These are phyloP conservation scores for Shargacucullia verbasci DNA, from an alignment of 2,888 invertebrate genomes.

Conservation along the genomic window DNA sequence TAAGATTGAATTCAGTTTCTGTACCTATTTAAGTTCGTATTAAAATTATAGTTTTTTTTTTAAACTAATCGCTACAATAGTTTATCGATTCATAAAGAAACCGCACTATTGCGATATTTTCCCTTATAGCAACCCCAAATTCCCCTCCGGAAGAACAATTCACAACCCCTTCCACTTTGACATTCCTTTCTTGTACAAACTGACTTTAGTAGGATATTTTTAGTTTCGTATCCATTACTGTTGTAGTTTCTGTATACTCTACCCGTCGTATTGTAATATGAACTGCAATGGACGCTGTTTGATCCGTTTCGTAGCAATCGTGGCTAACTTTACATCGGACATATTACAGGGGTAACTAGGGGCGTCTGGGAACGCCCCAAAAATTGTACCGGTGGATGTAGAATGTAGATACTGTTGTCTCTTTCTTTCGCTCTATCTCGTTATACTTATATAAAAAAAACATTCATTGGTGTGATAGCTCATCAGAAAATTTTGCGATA, in stretches of 20 bases:
- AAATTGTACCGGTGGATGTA: conserved; percentile 58
- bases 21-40: too few relatives aligned
- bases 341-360: conserved; percentile 59
- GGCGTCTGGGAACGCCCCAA: conserved; percentile 76
- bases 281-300: conserved; percentile 38
- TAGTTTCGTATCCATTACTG: conserved; percentile 42
- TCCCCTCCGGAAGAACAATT: conserved; percentile 15
- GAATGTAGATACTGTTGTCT: conserved; percentile 69
- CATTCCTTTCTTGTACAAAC: conserved; percentile 12
- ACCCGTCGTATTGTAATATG: conserved; percentile 6
- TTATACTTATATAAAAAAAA: conserved; percentile 59
- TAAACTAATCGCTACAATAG: not conserved
- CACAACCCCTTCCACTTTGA: conserved; percentile 18
- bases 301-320: conserved; percentile 31
- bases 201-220: conserved; percentile 14
- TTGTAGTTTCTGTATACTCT: conserved; percentile 19
- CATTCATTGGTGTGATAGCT: conserved; percentile 67
- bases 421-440: conserved; percentile 72
- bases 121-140: conserved; percentile 33
- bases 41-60: not conserved
- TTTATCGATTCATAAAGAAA: conserved; percentile 35
- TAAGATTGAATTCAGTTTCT: too few relatives aligned
- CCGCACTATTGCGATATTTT: conserved; percentile 27
- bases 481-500: conserved; percentile 60
- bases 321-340: conserved; percentile 39